These are phyloP conservation scores for Hippotragus niger DNA, from an alignment of 2,113 vertebrate species.

Conservation along the genomic window DNA sequence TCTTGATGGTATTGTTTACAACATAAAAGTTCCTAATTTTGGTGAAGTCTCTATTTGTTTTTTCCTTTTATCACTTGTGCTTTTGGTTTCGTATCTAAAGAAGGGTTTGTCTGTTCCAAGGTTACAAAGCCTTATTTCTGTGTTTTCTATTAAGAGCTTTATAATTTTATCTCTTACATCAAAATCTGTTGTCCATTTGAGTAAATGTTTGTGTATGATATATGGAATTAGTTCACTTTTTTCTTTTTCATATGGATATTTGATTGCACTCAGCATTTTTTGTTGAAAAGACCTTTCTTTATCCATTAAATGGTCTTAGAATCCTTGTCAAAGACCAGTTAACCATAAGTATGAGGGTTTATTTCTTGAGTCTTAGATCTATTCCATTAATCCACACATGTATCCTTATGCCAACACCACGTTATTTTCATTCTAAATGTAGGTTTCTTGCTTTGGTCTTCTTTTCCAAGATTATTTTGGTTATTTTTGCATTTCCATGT, in stretches of 20 bases:
- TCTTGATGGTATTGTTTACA: neutral
- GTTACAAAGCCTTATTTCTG: neutral
- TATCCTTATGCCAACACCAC: neutral
- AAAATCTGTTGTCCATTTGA: neutral
- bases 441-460: neutral
- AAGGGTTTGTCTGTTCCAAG: neutral
- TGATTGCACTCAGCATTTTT: neutral
- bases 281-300: neutral
- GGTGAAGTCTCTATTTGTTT: neutral
- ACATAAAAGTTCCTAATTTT: neutral
- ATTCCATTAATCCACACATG: neutral
- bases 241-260: neutral
- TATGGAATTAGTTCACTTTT: neutral
- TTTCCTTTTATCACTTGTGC: neutral
- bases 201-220: neutral
- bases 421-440: neutral
- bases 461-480: neutral
- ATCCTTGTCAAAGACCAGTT: neutral
- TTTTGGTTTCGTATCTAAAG: neutral
- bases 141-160: neutral
- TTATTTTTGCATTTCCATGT: neutral
- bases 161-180: neutral
- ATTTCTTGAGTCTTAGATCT: neutral
- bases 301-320: neutral
- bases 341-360: neutral